Base-by-base conservation (phyloP, 2,888 invertebrate genomes). In the Ophioninae sp. region DNA sequence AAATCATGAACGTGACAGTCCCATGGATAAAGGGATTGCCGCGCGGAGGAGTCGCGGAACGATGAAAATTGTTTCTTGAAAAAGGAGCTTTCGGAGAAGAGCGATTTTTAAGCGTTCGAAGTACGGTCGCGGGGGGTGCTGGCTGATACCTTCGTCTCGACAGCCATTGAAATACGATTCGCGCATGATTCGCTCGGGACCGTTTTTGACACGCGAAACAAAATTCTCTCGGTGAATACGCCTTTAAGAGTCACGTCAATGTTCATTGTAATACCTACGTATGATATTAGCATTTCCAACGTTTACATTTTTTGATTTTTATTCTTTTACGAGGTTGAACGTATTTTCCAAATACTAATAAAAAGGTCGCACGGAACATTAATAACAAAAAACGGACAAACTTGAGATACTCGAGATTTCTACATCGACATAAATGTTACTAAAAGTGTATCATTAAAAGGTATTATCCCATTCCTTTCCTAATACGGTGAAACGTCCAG, bases 41-140 rank as follows among this genome's bases (percentile, higher is more conserved):
- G 61, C 30, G 59, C 70, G 23, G 59, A 7, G n/a, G 39, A 44
- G 23, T 21, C 44, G 10, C n/a, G 61, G 69, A 64, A 62, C 67
- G 72, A 67, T 56, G 72, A 72, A 83, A 79, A 83, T 76, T 72
- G 65, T 79, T 79, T 68, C 72, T 68, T 67, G n/a, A 76, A 74
- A 76, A 75, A 41, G 23, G 56, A n/a, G 21, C 72, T 50, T 30
- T 21, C 67, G 21, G 59, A 65, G 62, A 30, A 73, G 5, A 30
- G 72, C 13, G 59, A 67, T 70, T 68, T 69, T 30, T 67, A 37
- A 20, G 23, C 50, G 37, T 74, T 68, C 69, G n/a, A 20, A 61
- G 50, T 59, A 59, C 50, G 75, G 79, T 59, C 23, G 37, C 2
- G 44, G 13, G 13, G 41, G 44, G 21, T 30, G 13, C 44, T 10